phyloP scores from a whole-genome alignment of 2,113 vertebrate genomes.

The Platycercus adscitus region DNA sequence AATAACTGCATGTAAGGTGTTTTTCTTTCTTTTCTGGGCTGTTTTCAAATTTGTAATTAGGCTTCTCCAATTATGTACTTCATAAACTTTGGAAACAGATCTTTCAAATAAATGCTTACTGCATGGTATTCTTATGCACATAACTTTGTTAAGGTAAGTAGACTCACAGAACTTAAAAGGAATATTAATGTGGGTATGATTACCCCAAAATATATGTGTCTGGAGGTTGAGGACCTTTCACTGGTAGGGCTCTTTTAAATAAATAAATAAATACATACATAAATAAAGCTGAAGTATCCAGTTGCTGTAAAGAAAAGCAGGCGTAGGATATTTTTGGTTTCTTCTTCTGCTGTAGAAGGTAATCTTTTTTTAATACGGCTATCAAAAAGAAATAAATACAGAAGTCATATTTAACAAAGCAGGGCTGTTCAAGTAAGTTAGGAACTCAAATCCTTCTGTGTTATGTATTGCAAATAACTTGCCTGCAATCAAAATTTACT shows the following conservation, averaged over 20 bases:
- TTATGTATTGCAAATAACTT: neutral
- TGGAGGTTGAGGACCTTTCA: neutral
- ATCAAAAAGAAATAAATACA: neutral
- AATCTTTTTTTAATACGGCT: neutral
- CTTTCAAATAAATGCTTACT: slow-evolving; percentile 31
- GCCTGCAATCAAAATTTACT: neutral
- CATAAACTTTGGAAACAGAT: slow-evolving; percentile 34
- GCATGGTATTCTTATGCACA: neutral
- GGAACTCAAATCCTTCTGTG: neutral
- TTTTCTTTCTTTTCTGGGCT: neutral
- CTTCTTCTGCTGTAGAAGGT: neutral
- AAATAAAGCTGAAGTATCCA: neutral
- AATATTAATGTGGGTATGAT: slow-evolving; percentile 20
- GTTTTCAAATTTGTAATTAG: slow-evolving; percentile 52
- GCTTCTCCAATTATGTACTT: slow-evolving; percentile 29
- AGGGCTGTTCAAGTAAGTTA: neutral
- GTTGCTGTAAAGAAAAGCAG: neutral
- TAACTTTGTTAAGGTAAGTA: neutral
- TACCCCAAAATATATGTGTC: neutral
- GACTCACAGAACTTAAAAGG: slow-evolving; percentile 15
- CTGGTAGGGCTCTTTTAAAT: neutral
- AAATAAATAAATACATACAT: neutral
- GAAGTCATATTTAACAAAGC: neutral
- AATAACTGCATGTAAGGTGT: neutral
- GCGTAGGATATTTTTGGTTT: neutral